phyloP scores from a whole-genome alignment of 2,113 vertebrate species.

The Notothenia coriiceps region DNA sequence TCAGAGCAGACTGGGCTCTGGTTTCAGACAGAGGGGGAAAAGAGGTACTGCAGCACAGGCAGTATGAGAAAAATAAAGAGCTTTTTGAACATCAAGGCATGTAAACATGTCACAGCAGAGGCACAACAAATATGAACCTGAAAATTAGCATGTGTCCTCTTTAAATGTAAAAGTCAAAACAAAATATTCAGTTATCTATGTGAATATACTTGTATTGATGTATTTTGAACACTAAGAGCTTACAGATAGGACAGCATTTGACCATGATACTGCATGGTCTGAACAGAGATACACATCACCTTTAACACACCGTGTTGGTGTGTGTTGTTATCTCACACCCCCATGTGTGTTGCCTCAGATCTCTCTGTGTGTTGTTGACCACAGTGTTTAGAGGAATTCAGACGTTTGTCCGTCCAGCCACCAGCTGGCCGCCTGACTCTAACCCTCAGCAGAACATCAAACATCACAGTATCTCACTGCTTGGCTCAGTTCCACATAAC shows the following conservation, averaged over 20 bases:
- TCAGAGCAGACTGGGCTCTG: too few relatives aligned
- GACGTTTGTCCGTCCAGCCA: conserved; percentile 55
- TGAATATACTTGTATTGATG: not conserved
- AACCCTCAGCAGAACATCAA: conserved; percentile 64
- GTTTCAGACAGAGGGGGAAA: too few relatives aligned
- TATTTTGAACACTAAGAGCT: not conserved
- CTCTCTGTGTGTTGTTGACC: conserved; percentile 29
- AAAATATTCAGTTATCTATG: not conserved
- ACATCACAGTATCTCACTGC: conserved; percentile 47
- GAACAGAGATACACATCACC: not conserved
- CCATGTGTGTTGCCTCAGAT: conserved; percentile 6
- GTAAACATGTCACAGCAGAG: too few relatives aligned
- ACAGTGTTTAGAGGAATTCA: conserved; percentile 32
- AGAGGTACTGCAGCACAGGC: too few relatives aligned
- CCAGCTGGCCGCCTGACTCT: conserved; percentile 46
- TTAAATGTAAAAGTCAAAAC: too few relatives aligned
- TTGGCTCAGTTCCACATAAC: conserved; percentile 68
- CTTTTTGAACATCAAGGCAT: too few relatives aligned
- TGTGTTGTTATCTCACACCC: not conserved
- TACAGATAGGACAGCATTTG: not conserved
- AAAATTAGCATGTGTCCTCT: too few relatives aligned
- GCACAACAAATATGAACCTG: not conserved
- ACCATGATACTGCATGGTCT: not conserved
- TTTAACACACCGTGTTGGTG: not conserved
- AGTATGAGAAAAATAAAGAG: too few relatives aligned